Base-by-base conservation (phyloP, 2,797 vertebrate species). In the Mus caroli region DNA sequence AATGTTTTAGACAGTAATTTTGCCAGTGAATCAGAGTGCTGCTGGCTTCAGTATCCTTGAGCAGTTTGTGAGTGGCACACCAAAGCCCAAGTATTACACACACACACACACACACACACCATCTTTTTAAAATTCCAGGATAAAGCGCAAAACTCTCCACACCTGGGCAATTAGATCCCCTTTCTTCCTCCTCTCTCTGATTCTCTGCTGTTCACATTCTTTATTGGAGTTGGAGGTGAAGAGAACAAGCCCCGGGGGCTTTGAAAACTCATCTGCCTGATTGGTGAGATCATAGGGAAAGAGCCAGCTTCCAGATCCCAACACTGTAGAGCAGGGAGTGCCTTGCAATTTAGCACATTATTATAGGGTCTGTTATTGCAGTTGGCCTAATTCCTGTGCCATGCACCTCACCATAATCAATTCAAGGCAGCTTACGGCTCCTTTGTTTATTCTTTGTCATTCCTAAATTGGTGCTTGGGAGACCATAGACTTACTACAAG, bases 151-250 rank as follows among this genome's bases (percentile, higher is more conserved):
- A 80, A 40, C 56, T 46, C 54, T 60, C 34, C 22, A 84, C 67
- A 96, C 88, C 67, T 96, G 94, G 89, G 73, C 31, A 31, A n/a
- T 76, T 46, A 95, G 75, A 60, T 64, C 24, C 6, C 13, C n/a
- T 96, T 96, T n/a, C 94, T 96, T 79, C 17, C 40, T 88, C 83
- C 88, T 50, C 46, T 83, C 77, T 83, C 52, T 64, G 56, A 46
- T 37, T 83, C 60, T 31, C 8, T 64, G 54, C 19, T 60, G 71
- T 91, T 83, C n/a, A 75, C 26, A 12, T 73, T 67, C n/a, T 77
- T 84, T 73, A 71, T 5, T 62, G 73, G 56, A 60, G 40, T 92
- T 78, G 75, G 1, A 75, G 56, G 86, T 12, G 52, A 87, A 91
- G 58, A 95, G 58, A 7, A 94, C 92, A 94, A 76, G 69, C 82